Base-by-base conservation (phyloP, 2,797 vertebrate species). In the Falco biarmicus region DNA sequence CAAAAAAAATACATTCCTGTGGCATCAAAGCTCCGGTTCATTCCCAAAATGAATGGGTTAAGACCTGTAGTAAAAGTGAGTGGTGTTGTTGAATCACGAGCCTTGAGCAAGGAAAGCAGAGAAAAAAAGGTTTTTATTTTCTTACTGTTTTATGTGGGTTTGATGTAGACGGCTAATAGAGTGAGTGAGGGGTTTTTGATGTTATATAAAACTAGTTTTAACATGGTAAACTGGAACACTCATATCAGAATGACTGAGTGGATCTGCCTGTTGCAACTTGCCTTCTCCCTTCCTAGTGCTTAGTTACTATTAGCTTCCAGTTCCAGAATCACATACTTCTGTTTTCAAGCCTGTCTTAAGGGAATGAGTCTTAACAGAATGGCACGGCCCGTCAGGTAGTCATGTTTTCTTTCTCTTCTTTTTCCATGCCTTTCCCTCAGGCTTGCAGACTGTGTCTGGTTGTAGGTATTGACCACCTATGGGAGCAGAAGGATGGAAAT, bases 31-130 rank as follows among this genome's bases (percentile, higher is more conserved):
- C 98, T 99, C n/a, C 99, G 99, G 29, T 99, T 99, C 96, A 98
- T 99, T 95, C 99, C 99, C 51, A 99, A 99, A 98, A 80, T 39
- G 3, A 97, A 97, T 3, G 98, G 98, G 29, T 98, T 99, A 91
- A 98, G 99, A 56, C 99, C 99, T 1, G 99, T 99, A 80, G 99
- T 98, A 41, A 98, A 98, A 92, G 90, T 98, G 69, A 91, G 94
- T 15, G 93, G 97, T 79, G 37, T 97, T 22, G 47, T 94, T 5
- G 95, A 92, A 31, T 32, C 93, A 79, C 94, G 10, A 76, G 53
- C 81, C 0, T 63, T 87, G 51, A 95, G 73, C 89, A 96, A 22
- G 50, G 63, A 94, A 53, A 90, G 26, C 77, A 95, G 83, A 89
- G 76, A 73, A 45, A 97, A 95, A 51, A 98, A 98, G 98, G 98